Conservation (phyloP, 2,113 vertebrate species). For the Promerops cafer region DNA sequence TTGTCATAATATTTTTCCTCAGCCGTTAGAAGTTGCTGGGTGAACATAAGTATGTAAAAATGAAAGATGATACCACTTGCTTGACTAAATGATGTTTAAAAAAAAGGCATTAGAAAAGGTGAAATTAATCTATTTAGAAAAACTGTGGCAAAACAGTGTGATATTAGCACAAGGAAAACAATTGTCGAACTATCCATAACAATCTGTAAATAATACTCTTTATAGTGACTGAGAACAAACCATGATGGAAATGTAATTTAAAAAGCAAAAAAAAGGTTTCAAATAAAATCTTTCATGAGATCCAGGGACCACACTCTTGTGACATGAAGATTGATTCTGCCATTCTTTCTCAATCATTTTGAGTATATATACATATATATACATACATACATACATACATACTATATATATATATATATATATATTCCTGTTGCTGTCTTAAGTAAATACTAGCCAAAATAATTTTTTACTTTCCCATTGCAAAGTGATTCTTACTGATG, state of each 20-base stretch:
- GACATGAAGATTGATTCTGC: neutral
- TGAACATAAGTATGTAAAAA: neutral
- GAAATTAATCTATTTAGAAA: conserved; percentile 1
- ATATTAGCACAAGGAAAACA: neutral
- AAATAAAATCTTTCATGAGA: neutral
- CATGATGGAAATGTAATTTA: neutral
- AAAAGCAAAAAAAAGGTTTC: neutral
- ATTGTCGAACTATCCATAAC: neutral
- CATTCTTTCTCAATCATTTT: neutral
- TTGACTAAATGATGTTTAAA: neutral
- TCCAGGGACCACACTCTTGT: neutral
- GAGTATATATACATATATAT: neutral
- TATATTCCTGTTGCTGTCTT: neutral
- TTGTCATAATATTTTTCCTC: neutral
- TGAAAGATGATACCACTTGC: neutral
- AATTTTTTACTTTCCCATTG: neutral
- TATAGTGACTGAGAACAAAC: neutral
- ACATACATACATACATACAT: too few species aligned
- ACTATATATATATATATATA: neutral
- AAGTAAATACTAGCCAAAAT: neutral
- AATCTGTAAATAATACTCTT: neutral
- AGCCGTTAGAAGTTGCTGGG: neutral
- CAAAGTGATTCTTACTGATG: neutral
- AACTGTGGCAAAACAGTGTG: neutral
- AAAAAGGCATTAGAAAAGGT: neutral